These are phyloP conservation scores for Numida meleagris DNA, from an alignment of 2,113 vertebrate species.

Conservation along the genomic window DNA sequence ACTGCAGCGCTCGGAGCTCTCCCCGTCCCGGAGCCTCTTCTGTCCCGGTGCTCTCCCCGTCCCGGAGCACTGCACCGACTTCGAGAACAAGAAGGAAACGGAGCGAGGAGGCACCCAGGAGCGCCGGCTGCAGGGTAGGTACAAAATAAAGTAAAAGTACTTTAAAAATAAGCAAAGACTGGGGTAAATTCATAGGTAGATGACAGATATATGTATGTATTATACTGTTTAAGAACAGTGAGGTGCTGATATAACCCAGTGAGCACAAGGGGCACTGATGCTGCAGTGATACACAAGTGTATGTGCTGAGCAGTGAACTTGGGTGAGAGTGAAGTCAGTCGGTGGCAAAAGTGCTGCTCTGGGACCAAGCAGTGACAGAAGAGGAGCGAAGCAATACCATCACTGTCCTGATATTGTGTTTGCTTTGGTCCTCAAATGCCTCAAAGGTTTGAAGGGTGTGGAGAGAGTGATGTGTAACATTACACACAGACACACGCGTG, in stretches of 20 bases:
- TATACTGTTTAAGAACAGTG: neutral
- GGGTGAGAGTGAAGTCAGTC: neutral
- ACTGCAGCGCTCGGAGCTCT: neutral
- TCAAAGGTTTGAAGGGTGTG: neutral
- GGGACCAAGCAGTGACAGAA: neutral
- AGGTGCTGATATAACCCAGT: neutral
- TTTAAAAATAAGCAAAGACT: neutral
- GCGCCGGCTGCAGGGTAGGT: no score
- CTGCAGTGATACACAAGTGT: fast-evolving
- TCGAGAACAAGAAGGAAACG: neutral
- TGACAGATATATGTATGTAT: no score
- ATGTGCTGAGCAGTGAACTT: neutral
- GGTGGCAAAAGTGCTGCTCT: neutral
- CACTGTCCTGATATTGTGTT: fast-evolving
- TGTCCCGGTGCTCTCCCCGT: no score
- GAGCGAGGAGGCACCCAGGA: neutral
- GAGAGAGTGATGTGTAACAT: neutral
- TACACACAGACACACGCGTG: no score
- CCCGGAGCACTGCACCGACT: no score
- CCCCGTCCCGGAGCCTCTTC: no score
- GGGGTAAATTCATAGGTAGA: fast-evolving
- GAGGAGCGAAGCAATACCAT: neutral
- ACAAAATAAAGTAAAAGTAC: neutral
- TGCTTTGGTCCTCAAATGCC: fast-evolving
- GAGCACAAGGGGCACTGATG: neutral